Percentiles rank a stretch among this genome's conserved stretches.
phyloP scores from a whole-genome alignment of 2,888 invertebrate species.

The Ormyrus nitidulus region DNA sequence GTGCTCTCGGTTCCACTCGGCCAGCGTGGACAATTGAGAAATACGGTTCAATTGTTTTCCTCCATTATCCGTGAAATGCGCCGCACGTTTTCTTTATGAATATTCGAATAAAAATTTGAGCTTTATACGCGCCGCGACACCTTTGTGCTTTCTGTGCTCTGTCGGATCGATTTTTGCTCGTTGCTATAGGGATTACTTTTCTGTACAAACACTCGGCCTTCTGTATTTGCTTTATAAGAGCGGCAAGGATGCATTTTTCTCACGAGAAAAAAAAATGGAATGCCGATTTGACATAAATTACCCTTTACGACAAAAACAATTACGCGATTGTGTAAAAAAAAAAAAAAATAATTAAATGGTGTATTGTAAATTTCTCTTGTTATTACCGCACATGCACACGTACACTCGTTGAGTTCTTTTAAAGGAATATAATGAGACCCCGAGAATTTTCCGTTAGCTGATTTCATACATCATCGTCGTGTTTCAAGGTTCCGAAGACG shows the following conservation, averaged over 20 bases:
- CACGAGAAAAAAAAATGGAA: too few relatives aligned
- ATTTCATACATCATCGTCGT: constrained; percentile 40
- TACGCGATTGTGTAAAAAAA: background rate
- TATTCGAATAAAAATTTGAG: background rate
- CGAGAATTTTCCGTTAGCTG: constrained; percentile 50
- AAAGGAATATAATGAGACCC: constrained; percentile 30
- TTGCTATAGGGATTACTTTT: too few relatives aligned
- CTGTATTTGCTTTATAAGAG: too few relatives aligned
- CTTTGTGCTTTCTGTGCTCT: too few relatives aligned
- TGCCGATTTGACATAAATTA: too few relatives aligned
- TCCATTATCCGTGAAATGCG: constrained; percentile 56
- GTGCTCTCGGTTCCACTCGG: constrained; percentile 39
- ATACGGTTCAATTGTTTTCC: constrained; percentile 53
- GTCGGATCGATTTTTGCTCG: too few relatives aligned
- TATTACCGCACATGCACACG: background rate
- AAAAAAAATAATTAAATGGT: constrained; percentile 22
- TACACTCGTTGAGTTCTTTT: background rate
- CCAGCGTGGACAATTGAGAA: constrained; percentile 49
- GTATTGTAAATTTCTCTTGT: constrained; percentile 22
- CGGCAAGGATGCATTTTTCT: too few relatives aligned
- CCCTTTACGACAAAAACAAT: too few relatives aligned
- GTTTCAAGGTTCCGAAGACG: constrained; percentile 31
- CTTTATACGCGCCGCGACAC: too few relatives aligned
- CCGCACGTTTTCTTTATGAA: constrained; percentile 37
- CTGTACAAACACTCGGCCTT: too few relatives aligned